Conservation (phyloP, 92 coral and sea anemone genomes). For the Epizoanthus ramosus region DNA sequence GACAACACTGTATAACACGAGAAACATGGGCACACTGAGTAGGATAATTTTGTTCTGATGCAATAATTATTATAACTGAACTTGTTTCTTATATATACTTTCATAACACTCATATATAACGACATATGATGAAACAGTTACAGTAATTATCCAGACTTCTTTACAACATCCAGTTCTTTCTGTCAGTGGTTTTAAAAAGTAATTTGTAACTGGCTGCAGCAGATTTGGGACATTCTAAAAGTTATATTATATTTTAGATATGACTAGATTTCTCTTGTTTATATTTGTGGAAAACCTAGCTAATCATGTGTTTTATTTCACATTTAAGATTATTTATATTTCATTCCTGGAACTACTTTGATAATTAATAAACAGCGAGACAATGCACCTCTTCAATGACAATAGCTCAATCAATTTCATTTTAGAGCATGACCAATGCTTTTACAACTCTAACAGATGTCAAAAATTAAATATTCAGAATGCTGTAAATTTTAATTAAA, state of each 20-base stretch:
- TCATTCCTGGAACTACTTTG: neutral
- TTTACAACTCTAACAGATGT: neutral
- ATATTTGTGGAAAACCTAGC: neutral
- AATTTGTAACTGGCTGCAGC: too few relatives aligned
- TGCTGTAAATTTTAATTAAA: constrained; percentile 9
- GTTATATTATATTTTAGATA: neutral
- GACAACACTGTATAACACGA: too few relatives aligned
- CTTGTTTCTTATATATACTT: too few relatives aligned
- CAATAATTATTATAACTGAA: too few relatives aligned
- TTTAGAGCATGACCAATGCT: neutral
- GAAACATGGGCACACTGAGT: too few relatives aligned
- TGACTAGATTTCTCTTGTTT: neutral
- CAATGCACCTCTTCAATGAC: neutral
- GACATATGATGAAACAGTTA: too few relatives aligned
- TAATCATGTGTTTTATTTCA: neutral
- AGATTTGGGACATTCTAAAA: neutral
- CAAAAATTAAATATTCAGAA: constrained; percentile 11
- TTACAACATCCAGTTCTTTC: neutral
- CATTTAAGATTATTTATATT: neutral
- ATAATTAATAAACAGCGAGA: neutral
- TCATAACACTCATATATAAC: too few relatives aligned
- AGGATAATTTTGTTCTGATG: too few relatives aligned
- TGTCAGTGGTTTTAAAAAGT: neutral
- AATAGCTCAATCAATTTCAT: neutral
- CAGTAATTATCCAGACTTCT: too few relatives aligned